Evolutionary conservation across 2,888 invertebrate species (phyloP).

Genomic region (Drosophila emarginata): DNA sequence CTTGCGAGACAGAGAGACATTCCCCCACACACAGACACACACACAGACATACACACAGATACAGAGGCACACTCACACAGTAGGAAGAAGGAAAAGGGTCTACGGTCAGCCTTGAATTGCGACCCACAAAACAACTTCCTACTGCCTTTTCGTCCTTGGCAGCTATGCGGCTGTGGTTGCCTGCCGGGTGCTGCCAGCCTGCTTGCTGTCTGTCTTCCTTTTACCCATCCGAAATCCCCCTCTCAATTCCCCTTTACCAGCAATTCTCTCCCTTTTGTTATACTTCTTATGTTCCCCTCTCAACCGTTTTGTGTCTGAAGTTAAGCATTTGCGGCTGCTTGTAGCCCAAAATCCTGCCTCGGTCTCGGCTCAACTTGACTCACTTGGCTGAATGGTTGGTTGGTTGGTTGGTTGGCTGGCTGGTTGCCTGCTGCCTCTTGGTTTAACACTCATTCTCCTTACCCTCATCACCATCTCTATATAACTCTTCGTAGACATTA

Average conservation of each 20-base stretch:
- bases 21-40: constrained; percentile 36
- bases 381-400: constrained; percentile 37
- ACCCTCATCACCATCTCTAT: neutral
- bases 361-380: constrained; percentile 39
- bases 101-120: constrained; percentile 71
- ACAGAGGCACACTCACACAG: neutral
- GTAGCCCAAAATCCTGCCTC: constrained; percentile 67
- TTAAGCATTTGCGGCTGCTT: constrained; percentile 79
- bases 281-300: constrained; percentile 5
- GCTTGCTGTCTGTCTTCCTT: constrained; percentile 12
- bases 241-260: neutral
- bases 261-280: neutral
- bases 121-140: constrained; percentile 76
- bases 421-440: constrained; percentile 46
- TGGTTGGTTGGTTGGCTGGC: constrained; percentile 47
- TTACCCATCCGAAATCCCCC: constrained; percentile 5
- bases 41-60: neutral
- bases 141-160: constrained; percentile 64
- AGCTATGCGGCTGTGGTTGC: constrained; percentile 76
- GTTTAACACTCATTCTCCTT: constrained; percentile 1
- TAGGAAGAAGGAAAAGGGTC: constrained; percentile 54
- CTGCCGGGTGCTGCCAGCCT: constrained; percentile 50
- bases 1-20: constrained; percentile 65
- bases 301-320: constrained; percentile 58
- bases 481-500: constrained; percentile 38